phyloP scores from a whole-genome alignment of 1,140 invertebrate genomes.

The Cherax destructor region DNA sequence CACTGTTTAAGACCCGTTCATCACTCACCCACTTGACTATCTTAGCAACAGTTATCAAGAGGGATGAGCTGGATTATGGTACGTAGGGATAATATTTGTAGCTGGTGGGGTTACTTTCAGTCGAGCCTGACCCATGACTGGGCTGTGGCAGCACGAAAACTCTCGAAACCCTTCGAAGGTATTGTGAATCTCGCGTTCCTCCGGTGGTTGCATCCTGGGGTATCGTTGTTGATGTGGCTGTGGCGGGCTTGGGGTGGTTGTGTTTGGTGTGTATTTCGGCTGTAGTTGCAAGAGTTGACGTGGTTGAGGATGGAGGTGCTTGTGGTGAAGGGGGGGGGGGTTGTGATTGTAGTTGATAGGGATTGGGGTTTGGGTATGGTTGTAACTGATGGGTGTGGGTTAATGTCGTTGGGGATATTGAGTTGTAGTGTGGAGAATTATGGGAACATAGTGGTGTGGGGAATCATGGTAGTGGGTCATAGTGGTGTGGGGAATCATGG shows the following conservation, averaged over 20 bases:
- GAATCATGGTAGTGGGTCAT: not conserved
- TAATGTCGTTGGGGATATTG: not conserved
- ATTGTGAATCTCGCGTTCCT: too few species aligned
- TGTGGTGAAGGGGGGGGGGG: not conserved
- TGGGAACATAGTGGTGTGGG: not conserved
- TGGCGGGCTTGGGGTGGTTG: not conserved
- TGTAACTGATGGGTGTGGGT: not conserved
- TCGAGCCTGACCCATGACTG: too few species aligned
- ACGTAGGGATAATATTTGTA: too few species aligned
- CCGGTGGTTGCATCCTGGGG: not conserved
- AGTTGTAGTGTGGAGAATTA: not conserved
- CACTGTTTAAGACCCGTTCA: too few species aligned
- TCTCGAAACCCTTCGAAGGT: too few species aligned
- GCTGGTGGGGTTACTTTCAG: too few species aligned
- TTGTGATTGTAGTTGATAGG: not conserved
- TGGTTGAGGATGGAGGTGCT: not conserved
- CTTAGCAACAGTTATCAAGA: too few species aligned
- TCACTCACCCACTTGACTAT: too few species aligned
- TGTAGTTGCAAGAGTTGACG: not conserved
- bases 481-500: not conserved
- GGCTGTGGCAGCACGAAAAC: too few species aligned
- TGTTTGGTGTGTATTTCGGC: not conserved
- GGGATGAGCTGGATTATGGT: too few species aligned
- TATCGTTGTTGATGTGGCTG: not conserved
- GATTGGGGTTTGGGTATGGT: too few species aligned